Percentiles rank a stretch among this genome's conserved stretches.
phyloP scores from a whole-genome alignment of 2,797 vertebrate genomes.

The Artibeus jamaicensis region DNA sequence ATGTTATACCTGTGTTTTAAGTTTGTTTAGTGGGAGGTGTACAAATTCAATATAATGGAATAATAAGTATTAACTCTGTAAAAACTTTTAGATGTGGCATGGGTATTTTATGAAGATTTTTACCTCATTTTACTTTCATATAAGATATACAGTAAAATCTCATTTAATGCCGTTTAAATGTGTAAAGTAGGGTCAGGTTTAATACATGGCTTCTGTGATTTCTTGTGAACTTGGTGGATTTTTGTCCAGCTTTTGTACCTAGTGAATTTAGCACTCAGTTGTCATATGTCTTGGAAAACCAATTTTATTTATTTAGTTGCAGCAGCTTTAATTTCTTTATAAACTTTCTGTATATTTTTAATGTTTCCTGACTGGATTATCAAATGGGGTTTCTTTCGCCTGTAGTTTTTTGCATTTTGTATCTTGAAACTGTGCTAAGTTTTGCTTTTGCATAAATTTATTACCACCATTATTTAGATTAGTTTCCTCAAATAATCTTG shows the following conservation, averaged over 20 bases:
- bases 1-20: slow-evolving; percentile 44
- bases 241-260: neutral
- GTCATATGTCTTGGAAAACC: neutral
- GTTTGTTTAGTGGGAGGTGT: slow-evolving; percentile 23
- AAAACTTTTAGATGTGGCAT: neutral
- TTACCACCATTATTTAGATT: neutral
- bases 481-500: neutral
- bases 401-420: slow-evolving; percentile 1
- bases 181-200: neutral
- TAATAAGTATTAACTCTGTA: neutral
- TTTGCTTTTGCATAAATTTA: slow-evolving; percentile 14
- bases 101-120: slow-evolving; percentile 35
- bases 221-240: neutral
- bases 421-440: slow-evolving; percentile 26
- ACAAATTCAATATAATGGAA: slow-evolving; percentile 5
- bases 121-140: slow-evolving; percentile 2
- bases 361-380: slow-evolving; percentile 12
- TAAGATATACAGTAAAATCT: neutral
- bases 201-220: neutral
- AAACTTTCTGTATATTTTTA: neutral
- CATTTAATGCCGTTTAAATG: neutral
- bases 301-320: neutral
- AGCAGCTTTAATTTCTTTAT: neutral
- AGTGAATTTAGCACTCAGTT: neutral
- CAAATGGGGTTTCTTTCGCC: neutral